These are phyloP conservation scores for Dryobota labecula DNA, from an alignment of 2,888 invertebrate species.

Conservation along the genomic window DNA sequence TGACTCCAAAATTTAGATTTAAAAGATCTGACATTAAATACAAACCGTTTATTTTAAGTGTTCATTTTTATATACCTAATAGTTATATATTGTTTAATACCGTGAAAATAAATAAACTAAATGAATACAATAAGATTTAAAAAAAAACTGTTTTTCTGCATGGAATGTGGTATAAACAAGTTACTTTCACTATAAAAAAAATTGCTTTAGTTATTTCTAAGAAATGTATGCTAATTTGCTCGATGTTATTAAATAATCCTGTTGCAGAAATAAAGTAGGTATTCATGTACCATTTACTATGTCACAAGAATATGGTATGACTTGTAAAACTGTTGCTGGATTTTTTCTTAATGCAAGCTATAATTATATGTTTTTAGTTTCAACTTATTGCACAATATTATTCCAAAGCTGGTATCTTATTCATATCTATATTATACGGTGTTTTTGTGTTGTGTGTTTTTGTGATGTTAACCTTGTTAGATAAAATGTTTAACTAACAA, in stretches of 20 bases:
- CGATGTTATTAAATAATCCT: background rate
- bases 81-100: too few relatives aligned
- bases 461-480: too few relatives aligned
- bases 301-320: slow-evolving; percentile 7
- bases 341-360: slow-evolving; percentile 16
- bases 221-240: background rate
- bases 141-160: too few relatives aligned
- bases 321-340: slow-evolving; percentile 14
- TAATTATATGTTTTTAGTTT: slow-evolving; percentile 20
- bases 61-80: too few relatives aligned
- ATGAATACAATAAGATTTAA: too few relatives aligned
- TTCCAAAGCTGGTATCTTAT: background rate
- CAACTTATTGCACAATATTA: slow-evolving; percentile 46
- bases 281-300: slow-evolving; percentile 12
- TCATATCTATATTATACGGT: background rate
- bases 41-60: background rate
- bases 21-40: background rate
- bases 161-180: background rate
- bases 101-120: background rate
- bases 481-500: too few relatives aligned
- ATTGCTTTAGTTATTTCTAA: background rate
- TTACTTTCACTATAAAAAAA: background rate
- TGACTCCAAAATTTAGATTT: slow-evolving; percentile 21
- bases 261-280: background rate
- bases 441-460: too few relatives aligned